phyloP scores from a whole-genome alignment of 2,113 vertebrate genomes.

The Scomber scombrus region DNA sequence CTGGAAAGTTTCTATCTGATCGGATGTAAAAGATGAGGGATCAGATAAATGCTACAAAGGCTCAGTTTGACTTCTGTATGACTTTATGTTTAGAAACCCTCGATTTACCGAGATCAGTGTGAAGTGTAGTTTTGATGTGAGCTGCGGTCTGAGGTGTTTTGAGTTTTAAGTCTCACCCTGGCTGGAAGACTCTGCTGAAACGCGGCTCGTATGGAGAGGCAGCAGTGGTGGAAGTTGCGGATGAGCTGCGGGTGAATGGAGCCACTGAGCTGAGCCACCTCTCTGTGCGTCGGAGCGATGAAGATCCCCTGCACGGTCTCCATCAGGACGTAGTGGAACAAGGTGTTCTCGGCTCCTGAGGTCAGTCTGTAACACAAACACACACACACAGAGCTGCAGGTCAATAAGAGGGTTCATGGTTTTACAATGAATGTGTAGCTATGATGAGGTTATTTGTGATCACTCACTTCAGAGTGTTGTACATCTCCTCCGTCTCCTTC shows the following conservation, averaged over 20 bases:
- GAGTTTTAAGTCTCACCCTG: constrained; percentile 79
- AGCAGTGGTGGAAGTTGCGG: constrained; percentile 96
- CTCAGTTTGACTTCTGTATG: too few species aligned
- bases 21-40: too few species aligned
- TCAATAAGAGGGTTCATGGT: not conserved
- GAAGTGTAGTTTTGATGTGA: not conserved
- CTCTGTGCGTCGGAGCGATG: constrained; percentile 93
- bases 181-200: constrained; percentile 90
- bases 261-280: constrained; percentile 90
- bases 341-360: constrained; percentile 93
- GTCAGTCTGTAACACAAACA: constrained; percentile 85
- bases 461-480: constrained; percentile 89
- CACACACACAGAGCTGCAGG: not conserved
- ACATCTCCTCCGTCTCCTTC: constrained; percentile 87
- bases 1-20: too few species aligned
- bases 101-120: too few species aligned
- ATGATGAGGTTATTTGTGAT: not conserved
- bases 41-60: too few species aligned
- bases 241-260: constrained; percentile 93
- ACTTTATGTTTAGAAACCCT: too few species aligned
- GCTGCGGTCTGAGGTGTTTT: not conserved
- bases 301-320: constrained; percentile 95
- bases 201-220: constrained; percentile 92
- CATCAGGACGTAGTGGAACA: constrained; percentile 96
- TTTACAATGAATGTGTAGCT: not conserved